Evolutionary conservation across 1,140 invertebrate genomes (phyloP), one percentile per base, ranked within the genome.

Genomic region (Drosophila ercepeae): DNA sequence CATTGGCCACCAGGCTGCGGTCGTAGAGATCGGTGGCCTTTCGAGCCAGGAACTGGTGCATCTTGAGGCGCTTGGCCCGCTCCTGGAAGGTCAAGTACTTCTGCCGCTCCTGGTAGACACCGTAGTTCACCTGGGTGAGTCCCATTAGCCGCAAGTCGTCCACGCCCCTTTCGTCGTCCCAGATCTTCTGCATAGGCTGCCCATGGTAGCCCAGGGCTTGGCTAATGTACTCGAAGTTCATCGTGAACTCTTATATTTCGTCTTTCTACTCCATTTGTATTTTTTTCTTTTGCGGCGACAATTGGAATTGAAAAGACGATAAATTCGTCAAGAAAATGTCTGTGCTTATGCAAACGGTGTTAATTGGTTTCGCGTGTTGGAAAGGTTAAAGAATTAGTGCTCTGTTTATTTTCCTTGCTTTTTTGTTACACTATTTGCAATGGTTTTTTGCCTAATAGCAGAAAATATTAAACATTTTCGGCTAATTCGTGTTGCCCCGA

Each of bases 41-140:
- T 76, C 96, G 95, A 11, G 94, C 94, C 78, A 97, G 94, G 90
- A 97, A 97, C 77, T 97, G 95, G 79, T 97, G 96, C 44, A 97
- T 92, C 84, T 96, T 96, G 18, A 96, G 91, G n/a, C 96, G 93
- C 90, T 96, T 97, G 0, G 95, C 94, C 53, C 96, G 93, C 89
- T 97, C 96, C 91, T 96, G 95, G 89, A 97, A 96, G 45, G 95
- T 95, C 14, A 94, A 92, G 84, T 93, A 92, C 89, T 96, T 96
- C 71, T 96, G 95, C 4, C 96, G 92, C 54, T 95, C 94, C 75
- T 95, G 94, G 90, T 96, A 96, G 39, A 96, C 94, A 39, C 94
- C 93, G 91, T 94, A 97, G 91, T 94, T 95, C 11, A 92, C 91
- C 70, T 95, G 93, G 63, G 94, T 79, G 29, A 96, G 93, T 77